Conservation (phyloP, 2,888 invertebrate genomes). For the Thera britannica region DNA sequence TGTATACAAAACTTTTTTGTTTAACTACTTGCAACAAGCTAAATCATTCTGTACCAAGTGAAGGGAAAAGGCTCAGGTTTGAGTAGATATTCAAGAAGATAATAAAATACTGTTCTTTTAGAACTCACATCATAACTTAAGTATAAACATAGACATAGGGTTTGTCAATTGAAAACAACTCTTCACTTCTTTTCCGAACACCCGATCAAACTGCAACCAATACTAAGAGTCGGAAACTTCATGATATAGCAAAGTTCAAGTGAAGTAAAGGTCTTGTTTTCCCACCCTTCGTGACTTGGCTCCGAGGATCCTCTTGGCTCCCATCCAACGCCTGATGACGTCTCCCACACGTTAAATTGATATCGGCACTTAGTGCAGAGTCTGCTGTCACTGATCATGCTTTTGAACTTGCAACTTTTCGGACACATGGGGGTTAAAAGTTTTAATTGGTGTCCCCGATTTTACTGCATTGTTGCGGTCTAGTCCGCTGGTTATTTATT, state of each 20-base stretch:
- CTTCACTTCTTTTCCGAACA: slow-evolving; percentile 25
- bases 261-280: slow-evolving; percentile 59
- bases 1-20: slow-evolving; percentile 6
- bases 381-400: slow-evolving; percentile 57
- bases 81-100: too few species aligned
- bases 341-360: slow-evolving; percentile 72
- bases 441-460: slow-evolving; percentile 22
- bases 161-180: slow-evolving; percentile 17
- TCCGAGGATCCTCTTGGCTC: slow-evolving; percentile 55
- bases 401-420: slow-evolving; percentile 55
- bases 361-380: slow-evolving; percentile 69
- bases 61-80: too few species aligned
- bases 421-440: slow-evolving; percentile 28
- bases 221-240: slow-evolving; percentile 38
- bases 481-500: neutral
- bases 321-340: slow-evolving; percentile 67
- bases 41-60: too few species aligned
- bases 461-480: slow-evolving; percentile 28
- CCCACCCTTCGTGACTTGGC: slow-evolving; percentile 61
- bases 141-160: slow-evolving; percentile 1
- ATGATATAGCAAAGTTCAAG: slow-evolving; percentile 49
- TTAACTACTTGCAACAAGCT: too few species aligned
- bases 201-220: slow-evolving; percentile 25
- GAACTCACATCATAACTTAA: slow-evolving; percentile 6
- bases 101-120: neutral